phyloP scores from a whole-genome alignment of 2,113 vertebrate genomes.

The Pituophis catenifer region DNA sequence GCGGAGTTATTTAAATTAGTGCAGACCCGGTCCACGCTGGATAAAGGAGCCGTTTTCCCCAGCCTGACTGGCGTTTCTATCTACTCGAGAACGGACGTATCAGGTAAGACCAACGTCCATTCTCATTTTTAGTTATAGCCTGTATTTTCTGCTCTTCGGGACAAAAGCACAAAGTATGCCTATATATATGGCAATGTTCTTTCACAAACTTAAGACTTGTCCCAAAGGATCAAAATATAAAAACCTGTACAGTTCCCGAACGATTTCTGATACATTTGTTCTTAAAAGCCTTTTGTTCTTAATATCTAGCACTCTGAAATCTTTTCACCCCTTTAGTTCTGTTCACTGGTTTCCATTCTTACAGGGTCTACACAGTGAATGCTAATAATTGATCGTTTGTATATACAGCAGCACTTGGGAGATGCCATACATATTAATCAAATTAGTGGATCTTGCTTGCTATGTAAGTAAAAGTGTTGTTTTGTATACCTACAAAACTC shows the following conservation, averaged over 20 bases:
- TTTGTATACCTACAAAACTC: not conserved
- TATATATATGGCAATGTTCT: not conserved
- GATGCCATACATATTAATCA: not conserved
- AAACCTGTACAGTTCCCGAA: not conserved
- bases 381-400: not conserved
- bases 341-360: not conserved
- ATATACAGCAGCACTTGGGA: fast-evolving
- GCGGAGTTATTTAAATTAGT: too few species aligned
- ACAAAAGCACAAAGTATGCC: not conserved
- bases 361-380: not conserved
- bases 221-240: not conserved
- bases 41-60: too few species aligned
- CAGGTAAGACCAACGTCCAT: too few species aligned
- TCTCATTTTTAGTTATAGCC: not conserved
- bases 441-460: fast-evolving
- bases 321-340: not conserved
- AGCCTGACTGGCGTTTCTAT: too few species aligned
- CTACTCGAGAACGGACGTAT: too few species aligned
- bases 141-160: not conserved
- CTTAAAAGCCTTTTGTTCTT: not conserved
- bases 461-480: not conserved
- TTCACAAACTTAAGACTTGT: not conserved
- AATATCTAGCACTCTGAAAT: not conserved
- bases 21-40: too few species aligned
- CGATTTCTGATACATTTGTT: not conserved